phyloP scores from a whole-genome alignment of 2,797 vertebrate species.

The Bucorvus abyssinicus region DNA sequence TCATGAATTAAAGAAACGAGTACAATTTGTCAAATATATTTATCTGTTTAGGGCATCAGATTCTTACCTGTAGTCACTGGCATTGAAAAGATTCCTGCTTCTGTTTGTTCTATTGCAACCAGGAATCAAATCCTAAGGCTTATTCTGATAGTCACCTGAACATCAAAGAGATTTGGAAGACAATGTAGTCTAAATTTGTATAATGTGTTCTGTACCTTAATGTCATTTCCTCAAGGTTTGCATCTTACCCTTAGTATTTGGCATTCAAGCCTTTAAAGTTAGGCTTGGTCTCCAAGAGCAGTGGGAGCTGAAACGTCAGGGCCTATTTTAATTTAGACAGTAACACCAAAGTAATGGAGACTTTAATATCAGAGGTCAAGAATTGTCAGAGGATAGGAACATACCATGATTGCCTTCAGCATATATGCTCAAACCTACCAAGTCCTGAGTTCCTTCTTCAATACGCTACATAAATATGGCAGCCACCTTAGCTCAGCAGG shows the following conservation, averaged over 20 bases:
- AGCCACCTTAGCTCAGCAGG: neutral
- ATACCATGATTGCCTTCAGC: neutral
- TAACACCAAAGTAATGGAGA: neutral
- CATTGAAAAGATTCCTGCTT: neutral
- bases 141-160: neutral
- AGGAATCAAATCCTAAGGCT: neutral
- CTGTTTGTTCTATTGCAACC: neutral
- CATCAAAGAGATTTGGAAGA: neutral
- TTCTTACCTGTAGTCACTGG: neutral
- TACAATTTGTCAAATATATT: neutral
- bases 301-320: neutral
- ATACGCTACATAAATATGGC: neutral
- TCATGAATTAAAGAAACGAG: neutral
- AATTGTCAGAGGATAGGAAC: neutral
- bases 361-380: neutral
- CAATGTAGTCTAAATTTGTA: neutral
- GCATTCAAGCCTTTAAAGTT: neutral
- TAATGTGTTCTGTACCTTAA: neutral
- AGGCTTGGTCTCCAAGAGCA: neutral
- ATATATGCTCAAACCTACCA: neutral
- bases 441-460: neutral
- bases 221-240: neutral
- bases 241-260: neutral
- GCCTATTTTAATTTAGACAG: neutral
- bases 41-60: neutral